Base-by-base conservation (phyloP, 1,140 invertebrate genomes). In the Aricia agestis region DNA sequence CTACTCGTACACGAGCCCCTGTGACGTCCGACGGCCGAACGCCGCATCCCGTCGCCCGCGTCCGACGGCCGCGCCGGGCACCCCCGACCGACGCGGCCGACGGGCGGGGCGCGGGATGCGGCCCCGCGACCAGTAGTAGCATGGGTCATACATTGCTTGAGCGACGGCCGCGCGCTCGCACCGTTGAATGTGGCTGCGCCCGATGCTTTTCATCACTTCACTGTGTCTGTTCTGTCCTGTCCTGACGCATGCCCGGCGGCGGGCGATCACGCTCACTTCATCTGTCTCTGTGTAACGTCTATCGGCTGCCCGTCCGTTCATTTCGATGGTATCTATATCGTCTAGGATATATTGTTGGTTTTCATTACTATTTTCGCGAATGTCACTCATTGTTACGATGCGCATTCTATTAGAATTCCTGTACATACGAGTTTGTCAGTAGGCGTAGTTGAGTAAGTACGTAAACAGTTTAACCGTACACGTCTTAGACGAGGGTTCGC, bases 71-170 rank as follows among this genome's bases (percentile, higher is more conserved):
- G n/a, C 65, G 72, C 41, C 68, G 72, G 67, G 57, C 32, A 7
- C 67, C 65, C 58, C 59, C 71, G 52, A 2, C 65, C 66, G 72
- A 19, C 69, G 41, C 65, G 78, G 32, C 71, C 72, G 74, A 71
- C 41, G 66, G 71, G 41, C 66, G 67, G 63, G 61, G 74, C 70
- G 45, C 77, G 72, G 77, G 72, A 73, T 75, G 77, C 75, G 72
- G 73, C 59, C 65, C 72, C 76, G 74, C 79, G 80, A 83, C 79
- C 82, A 82, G 88, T 90, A 90, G 88, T 89, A 90, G 88, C 88
- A 90, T 89, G 87, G 88, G 88, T 89, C 88, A 90, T 90, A 90
- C 85, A 87, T 90, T 82, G 88, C 88, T 91, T 91, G 87, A 85
- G 88, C 86, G 82, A 82, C 83, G 86, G 86, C 87, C 86, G 88